Conservation (phyloP, 35 echinoderm and acorn worm species). For the Diadema setosum region DNA sequence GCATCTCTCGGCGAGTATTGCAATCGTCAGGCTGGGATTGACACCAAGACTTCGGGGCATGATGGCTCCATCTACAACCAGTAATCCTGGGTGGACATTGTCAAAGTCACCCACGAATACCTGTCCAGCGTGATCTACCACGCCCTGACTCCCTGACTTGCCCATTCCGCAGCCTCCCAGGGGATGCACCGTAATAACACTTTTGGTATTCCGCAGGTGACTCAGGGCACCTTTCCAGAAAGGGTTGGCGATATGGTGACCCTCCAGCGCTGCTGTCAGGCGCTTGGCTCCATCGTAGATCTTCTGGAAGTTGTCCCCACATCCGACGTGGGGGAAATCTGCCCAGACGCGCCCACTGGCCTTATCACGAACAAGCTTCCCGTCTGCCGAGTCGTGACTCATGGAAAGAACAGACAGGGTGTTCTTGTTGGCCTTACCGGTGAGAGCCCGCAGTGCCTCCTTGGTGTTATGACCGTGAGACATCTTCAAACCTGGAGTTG, state of each 20-base stretch:
- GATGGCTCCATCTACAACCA: constrained; percentile 35
- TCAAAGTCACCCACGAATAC: constrained; percentile 10
- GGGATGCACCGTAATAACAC: constrained; percentile 72
- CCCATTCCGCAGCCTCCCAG: constrained; percentile 75
- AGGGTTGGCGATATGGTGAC: constrained; percentile 68
- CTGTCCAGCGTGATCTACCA: constrained; percentile 78
- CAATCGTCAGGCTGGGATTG: constrained; percentile 12
- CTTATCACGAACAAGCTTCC: constrained; percentile 37
- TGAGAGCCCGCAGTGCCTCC: constrained; percentile 38
- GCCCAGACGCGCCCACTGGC: constrained; percentile 57
- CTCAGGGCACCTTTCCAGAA: constrained; percentile 62
- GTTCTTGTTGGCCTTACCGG: constrained; percentile 58
- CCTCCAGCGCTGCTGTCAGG: constrained; percentile 45
- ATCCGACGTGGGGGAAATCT: constrained; percentile 59
- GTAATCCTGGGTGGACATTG: background rate
- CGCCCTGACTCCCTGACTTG: constrained; percentile 51
- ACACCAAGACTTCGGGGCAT: constrained; percentile 30
- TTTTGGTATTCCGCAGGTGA: constrained; percentile 41
- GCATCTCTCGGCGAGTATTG: constrained; percentile 37
- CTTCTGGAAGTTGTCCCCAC: constrained; percentile 61
- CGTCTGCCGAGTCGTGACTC: constrained; percentile 61
- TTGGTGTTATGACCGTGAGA: constrained; percentile 37
- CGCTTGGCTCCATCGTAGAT: constrained; percentile 22
- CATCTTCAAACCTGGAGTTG: constrained; percentile 54
- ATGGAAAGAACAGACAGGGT: constrained; percentile 67